phyloP scores from a whole-genome alignment of 2,888 invertebrate species.

The Platerodrilus igneus region DNA sequence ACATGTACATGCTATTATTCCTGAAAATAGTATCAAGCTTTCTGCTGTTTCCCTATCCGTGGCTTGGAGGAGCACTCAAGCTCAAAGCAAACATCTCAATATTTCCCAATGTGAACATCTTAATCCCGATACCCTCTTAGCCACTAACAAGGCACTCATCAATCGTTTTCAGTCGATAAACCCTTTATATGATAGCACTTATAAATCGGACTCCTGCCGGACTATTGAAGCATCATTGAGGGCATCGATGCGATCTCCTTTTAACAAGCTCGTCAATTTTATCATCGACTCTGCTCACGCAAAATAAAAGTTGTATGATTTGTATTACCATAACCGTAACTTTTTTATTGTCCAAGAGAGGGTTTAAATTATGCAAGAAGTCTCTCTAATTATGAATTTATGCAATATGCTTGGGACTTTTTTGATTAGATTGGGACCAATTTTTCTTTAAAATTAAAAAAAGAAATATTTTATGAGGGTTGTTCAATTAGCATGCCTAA shows the following conservation, averaged over 20 bases:
- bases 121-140: slow-evolving; percentile 23
- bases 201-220: slow-evolving; percentile 24
- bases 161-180: slow-evolving; percentile 32
- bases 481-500: slow-evolving; percentile 40
- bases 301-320: not conserved
- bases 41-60: too few relatives aligned
- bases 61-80: slow-evolving; percentile 16
- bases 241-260: slow-evolving; percentile 23
- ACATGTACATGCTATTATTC: too few relatives aligned
- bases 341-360: slow-evolving; percentile 24
- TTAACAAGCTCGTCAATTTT: slow-evolving; percentile 24
- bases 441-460: slow-evolving; percentile 44
- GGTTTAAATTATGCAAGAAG: slow-evolving; percentile 35
- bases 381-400: slow-evolving; percentile 41
- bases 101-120: slow-evolving; percentile 25
- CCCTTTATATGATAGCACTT: slow-evolving; percentile 29
- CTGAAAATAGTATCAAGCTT: too few relatives aligned
- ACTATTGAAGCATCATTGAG: slow-evolving; percentile 22
- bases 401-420: slow-evolving; percentile 38
- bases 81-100: slow-evolving; percentile 24
- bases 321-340: slow-evolving; percentile 20
- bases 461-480: slow-evolving; percentile 44
- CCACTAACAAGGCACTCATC: slow-evolving; percentile 30
- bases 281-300: slow-evolving; percentile 12
- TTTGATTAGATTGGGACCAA: slow-evolving; percentile 45